Evolutionary conservation across 2,113 vertebrate genomes (phyloP).

Genomic region (Thomomys bottae): DNA sequence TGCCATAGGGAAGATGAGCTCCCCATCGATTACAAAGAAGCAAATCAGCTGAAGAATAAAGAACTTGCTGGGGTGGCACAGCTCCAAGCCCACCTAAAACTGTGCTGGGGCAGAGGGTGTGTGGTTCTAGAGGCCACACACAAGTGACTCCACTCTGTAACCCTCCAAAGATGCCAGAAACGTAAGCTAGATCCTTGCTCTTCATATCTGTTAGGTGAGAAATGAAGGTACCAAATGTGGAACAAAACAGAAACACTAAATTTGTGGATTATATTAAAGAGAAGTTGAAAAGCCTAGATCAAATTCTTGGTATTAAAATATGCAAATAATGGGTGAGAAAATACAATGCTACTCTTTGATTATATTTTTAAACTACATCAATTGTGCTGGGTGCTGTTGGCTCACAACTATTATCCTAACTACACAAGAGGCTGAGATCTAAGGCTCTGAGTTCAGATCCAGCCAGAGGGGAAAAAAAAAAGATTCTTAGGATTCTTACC

Average conservation of each 20-base stretch:
- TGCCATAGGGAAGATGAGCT: not conserved
- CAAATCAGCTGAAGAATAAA: not conserved
- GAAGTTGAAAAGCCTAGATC: not conserved
- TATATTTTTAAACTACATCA: not conserved
- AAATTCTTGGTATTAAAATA: conserved; percentile 15
- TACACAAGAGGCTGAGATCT: too few species aligned
- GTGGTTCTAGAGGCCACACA: not conserved
- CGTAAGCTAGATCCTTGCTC: not conserved
- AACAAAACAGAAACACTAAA: not conserved
- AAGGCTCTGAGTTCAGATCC: too few species aligned
- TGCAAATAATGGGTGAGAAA: not conserved
- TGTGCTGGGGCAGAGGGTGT: not conserved
- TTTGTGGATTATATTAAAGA: not conserved
- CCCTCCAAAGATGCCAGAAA: not conserved
- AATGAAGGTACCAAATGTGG: not conserved
- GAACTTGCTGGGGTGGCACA: not conserved
- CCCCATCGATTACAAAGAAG: not conserved
- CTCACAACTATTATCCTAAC: too few species aligned
- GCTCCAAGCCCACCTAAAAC: too few species aligned
- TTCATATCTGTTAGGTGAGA: not conserved
- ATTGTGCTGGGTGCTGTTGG: too few species aligned
- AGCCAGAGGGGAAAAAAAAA: too few species aligned
- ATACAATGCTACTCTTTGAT: not conserved
- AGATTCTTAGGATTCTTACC: too few species aligned
- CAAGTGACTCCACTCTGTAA: too few species aligned